These are phyloP conservation scores for Pegoplata infirma DNA, from an alignment of 2,888 invertebrate species.

Conservation along the genomic window DNA sequence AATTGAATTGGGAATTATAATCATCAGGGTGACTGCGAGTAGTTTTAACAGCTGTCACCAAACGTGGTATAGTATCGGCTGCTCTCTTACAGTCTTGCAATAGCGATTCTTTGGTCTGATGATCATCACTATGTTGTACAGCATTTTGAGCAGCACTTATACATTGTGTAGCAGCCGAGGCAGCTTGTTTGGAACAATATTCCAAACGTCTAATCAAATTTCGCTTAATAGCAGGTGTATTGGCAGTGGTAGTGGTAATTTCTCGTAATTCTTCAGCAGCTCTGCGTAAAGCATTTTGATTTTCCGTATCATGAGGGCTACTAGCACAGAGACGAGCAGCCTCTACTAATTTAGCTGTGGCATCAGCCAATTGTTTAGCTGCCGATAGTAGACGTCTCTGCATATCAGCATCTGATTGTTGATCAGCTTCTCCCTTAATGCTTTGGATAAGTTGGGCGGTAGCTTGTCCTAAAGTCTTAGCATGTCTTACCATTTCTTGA, in stretches of 20 bases:
- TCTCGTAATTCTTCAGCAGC: conserved; percentile 96
- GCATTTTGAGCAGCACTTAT: conserved; percentile 93
- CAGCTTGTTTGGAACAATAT: conserved; percentile 90
- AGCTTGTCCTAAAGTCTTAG: conserved; percentile 93
- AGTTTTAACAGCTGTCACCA: conserved; percentile 88
- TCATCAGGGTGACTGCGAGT: conserved; percentile 85
- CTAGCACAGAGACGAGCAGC: conserved; percentile 95
- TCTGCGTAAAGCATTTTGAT: conserved; percentile 89
- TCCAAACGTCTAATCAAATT: conserved; percentile 84
- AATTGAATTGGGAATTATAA: conserved; percentile 86
- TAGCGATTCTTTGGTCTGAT: conserved; percentile 83
- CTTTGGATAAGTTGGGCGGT: conserved; percentile 95
- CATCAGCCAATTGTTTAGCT: conserved; percentile 96
- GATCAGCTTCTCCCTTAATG: conserved; percentile 96
- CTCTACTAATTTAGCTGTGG: conserved; percentile 97
- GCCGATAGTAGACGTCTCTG: conserved; percentile 94
- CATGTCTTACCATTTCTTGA: conserved; percentile 96
- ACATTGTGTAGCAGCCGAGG: conserved; percentile 93
- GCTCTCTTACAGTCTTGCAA: conserved; percentile 86
- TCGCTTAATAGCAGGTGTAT: conserved; percentile 85
- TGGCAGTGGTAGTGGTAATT: conserved; percentile 92
- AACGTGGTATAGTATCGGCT: conserved; percentile 87
- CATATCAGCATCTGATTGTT: conserved; percentile 90
- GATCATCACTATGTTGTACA: conserved; percentile 82
- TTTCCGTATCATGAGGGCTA: conserved; percentile 88